These are phyloP conservation scores for Drosophila orosa DNA, from an alignment of 1,140 invertebrate genomes.

Conservation along the genomic window DNA sequence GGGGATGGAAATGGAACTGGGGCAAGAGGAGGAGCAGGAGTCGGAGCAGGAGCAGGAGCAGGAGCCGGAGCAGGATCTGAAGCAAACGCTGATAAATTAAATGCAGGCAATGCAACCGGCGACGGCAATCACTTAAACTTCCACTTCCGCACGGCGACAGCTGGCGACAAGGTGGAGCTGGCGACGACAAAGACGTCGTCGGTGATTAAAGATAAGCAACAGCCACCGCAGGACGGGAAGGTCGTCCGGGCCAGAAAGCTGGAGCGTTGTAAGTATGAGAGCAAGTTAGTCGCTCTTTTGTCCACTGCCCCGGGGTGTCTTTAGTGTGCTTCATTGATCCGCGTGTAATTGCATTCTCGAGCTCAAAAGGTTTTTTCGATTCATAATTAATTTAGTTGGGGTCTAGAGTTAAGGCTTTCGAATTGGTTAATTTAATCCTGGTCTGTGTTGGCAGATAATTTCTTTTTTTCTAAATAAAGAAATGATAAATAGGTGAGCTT, in stretches of 20 bases:
- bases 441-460: not conserved
- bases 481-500: not conserved
- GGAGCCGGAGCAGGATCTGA: not conserved
- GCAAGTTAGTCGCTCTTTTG: conserved; percentile 11
- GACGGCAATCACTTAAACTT: conserved; percentile 75
- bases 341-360: conserved; percentile 9
- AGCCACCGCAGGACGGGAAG: conserved; percentile 54
- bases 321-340: conserved; percentile 20
- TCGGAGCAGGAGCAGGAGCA: conserved; percentile 1
- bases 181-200: conserved; percentile 49
- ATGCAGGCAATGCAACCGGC: conserved; percentile 69
- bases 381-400: conserved; percentile 10
- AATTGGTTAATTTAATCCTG: not conserved
- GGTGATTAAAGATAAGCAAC: conserved; percentile 70
- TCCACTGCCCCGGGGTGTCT: conserved; percentile 3
- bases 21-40: conserved; percentile 2
- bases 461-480: not conserved
- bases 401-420: not conserved
- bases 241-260: conserved; percentile 52
- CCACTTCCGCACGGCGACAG: conserved; percentile 62
- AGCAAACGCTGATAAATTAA: conserved; percentile 74
- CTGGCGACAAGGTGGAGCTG: conserved; percentile 66
- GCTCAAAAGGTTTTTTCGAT: conserved; percentile 22
- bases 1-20: not conserved
- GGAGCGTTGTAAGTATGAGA: conserved; percentile 58